Evolutionary conservation across 2,888 invertebrate genomes (phyloP).

Genomic region (Melinopterus prodromus): DNA sequence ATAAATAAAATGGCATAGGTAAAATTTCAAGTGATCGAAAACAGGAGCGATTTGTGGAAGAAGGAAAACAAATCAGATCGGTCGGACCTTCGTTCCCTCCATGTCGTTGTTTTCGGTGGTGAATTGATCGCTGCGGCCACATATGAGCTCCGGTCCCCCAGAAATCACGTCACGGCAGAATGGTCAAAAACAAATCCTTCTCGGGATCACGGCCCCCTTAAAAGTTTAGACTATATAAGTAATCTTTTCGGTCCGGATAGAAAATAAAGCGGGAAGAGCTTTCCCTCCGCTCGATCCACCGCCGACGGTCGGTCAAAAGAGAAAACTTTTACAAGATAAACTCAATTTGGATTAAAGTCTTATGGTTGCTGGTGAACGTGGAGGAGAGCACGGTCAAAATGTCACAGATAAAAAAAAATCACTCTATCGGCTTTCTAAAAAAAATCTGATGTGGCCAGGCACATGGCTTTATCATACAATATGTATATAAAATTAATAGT

Average conservation of each 20-base stretch:
- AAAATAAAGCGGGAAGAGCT: conserved; percentile 50
- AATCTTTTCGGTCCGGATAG: conserved; percentile 45
- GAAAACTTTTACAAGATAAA: conserved; percentile 53
- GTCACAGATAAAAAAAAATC: conserved; percentile 4
- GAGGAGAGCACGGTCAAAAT: not conserved
- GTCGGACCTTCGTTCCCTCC: conserved; percentile 8
- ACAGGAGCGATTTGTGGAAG: conserved; percentile 8
- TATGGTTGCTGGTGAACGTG: conserved; percentile 35
- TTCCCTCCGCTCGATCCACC: conserved; percentile 15
- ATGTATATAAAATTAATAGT: no score
- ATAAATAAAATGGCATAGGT: not conserved
- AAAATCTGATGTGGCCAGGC: no score
- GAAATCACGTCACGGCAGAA: conserved; percentile 49
- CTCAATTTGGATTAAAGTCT: conserved; percentile 57
- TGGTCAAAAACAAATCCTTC: conserved; percentile 54
- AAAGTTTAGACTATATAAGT: conserved; percentile 51
- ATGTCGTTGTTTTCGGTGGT: conserved; percentile 9
- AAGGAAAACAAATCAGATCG: conserved; percentile 15
- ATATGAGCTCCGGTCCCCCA: conserved; percentile 24
- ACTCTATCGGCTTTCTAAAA: not conserved
- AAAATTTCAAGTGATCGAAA: not conserved
- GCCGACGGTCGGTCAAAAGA: conserved; percentile 38
- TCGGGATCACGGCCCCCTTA: conserved; percentile 51
- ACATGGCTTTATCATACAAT: no score
- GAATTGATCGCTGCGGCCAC: conserved; percentile 11